Evolutionary conservation across 2,888 invertebrate genomes (phyloP).

Genomic region (Tenthredo distinguenda): DNA sequence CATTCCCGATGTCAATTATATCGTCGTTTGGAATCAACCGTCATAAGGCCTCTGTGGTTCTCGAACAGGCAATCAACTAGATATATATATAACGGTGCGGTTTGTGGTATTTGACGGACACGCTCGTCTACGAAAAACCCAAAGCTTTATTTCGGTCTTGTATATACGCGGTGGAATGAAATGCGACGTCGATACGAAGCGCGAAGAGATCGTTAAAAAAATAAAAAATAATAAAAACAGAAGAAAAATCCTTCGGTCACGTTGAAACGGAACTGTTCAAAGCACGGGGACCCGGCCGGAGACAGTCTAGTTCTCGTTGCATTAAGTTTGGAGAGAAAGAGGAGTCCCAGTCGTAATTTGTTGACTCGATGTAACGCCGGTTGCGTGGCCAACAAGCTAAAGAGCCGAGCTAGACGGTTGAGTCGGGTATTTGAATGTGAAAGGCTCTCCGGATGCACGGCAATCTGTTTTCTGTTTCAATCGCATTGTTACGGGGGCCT

Average conservation of each 20-base stretch:
- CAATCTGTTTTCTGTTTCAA: constrained; percentile 47
- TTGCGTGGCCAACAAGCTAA: constrained; percentile 42
- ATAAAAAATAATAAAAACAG: too few species aligned
- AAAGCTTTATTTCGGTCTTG: neutral
- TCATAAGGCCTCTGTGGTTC: neutral
- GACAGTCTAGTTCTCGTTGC: neutral
- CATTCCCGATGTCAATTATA: constrained; percentile 28
- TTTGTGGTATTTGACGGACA: constrained; percentile 27
- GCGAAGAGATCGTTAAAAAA: neutral
- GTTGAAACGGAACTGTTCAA: neutral
- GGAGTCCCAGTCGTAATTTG: constrained; percentile 22
- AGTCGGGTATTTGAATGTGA: constrained; percentile 45
- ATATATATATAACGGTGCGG: neutral
- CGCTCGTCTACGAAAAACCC: neutral
- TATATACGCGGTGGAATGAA: neutral
- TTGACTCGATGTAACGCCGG: constrained; percentile 48
- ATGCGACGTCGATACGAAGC: neutral
- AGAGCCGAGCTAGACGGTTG: constrained; percentile 22
- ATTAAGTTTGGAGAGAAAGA: neutral
- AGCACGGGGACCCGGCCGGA: constrained; percentile 9
- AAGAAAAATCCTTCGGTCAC: neutral
- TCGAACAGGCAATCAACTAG: constrained; percentile 21
- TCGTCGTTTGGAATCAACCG: constrained; percentile 30
- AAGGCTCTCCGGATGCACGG: constrained; percentile 37
- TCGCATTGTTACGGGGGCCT: constrained; percentile 42